Evolutionary conservation across 2,113 vertebrate species (phyloP).

Genomic region (Pavo muticus): DNA sequence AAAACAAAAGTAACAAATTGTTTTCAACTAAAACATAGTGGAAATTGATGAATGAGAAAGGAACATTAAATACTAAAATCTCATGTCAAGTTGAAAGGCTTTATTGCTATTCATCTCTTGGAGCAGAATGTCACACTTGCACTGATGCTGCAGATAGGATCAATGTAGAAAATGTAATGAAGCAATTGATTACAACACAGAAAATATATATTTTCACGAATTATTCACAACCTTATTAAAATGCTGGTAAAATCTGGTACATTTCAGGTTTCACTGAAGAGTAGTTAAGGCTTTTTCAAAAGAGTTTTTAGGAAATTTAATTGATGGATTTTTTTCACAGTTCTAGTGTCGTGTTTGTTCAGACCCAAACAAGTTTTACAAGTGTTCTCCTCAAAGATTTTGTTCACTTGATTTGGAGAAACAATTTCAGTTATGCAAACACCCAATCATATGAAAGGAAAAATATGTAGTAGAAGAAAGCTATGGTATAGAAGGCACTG

Average conservation of each 20-base stretch:
- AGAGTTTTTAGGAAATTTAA: background rate
- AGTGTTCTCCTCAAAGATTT: background rate
- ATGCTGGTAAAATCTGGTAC: background rate
- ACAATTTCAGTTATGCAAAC: background rate
- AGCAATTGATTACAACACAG: background rate
- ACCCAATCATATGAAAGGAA: accelerated
- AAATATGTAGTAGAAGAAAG: background rate
- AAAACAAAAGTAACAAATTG: background rate
- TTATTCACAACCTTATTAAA: background rate
- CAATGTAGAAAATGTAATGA: background rate
- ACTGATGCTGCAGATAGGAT: background rate
- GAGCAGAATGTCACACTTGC: background rate
- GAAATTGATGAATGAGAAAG: background rate
- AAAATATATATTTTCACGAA: background rate
- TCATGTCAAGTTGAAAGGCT: background rate
- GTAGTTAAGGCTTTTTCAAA: accelerated
- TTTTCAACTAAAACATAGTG: background rate
- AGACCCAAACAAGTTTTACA: background rate
- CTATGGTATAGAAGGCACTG: background rate
- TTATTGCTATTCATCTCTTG: background rate
- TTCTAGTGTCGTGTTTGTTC: background rate
- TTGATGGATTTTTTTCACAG: background rate
- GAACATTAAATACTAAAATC: background rate
- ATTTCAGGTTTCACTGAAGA: background rate
- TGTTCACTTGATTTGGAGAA: background rate